These are phyloP conservation scores for Stenichneumon culpator DNA, from an alignment of 2,888 invertebrate species.

Conservation along the genomic window DNA sequence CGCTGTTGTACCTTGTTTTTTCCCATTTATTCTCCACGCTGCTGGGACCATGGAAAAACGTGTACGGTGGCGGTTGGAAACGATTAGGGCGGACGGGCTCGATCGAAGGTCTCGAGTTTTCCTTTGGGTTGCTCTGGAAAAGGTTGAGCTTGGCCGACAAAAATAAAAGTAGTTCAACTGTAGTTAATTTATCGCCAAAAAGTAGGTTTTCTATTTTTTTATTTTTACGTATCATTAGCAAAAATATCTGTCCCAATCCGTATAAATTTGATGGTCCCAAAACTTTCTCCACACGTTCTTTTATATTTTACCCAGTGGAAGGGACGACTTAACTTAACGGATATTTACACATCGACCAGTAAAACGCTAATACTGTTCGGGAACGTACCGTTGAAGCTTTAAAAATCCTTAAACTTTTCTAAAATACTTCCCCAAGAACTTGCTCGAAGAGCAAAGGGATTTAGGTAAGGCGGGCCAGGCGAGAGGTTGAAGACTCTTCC, in stretches of 20 bases:
- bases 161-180: not conserved
- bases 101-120: slow-evolving; percentile 33
- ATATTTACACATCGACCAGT: not conserved
- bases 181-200: not conserved
- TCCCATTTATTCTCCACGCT: slow-evolving; percentile 25
- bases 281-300: not conserved
- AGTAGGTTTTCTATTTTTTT: not conserved
- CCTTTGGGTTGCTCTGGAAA: not conserved
- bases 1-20: slow-evolving; percentile 9
- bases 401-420: not conserved
- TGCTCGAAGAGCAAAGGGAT: slow-evolving; percentile 24
- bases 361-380: not conserved
- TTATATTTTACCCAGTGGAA: not conserved
- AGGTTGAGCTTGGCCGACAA: not conserved
- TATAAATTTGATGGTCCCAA: not conserved
- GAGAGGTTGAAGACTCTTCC: not conserved
- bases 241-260: not conserved
- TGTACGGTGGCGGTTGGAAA: slow-evolving; percentile 21
- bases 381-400: not conserved
- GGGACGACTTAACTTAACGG: not conserved
- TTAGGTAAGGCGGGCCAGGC: not conserved
- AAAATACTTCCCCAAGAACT: not conserved
- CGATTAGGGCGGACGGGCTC: slow-evolving; percentile 38
- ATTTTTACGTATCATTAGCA: not conserved
- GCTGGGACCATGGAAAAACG: slow-evolving; percentile 1